Evolutionary conservation across 2,113 vertebrate species (phyloP).

Genomic region (Tyrannus savana): DNA sequence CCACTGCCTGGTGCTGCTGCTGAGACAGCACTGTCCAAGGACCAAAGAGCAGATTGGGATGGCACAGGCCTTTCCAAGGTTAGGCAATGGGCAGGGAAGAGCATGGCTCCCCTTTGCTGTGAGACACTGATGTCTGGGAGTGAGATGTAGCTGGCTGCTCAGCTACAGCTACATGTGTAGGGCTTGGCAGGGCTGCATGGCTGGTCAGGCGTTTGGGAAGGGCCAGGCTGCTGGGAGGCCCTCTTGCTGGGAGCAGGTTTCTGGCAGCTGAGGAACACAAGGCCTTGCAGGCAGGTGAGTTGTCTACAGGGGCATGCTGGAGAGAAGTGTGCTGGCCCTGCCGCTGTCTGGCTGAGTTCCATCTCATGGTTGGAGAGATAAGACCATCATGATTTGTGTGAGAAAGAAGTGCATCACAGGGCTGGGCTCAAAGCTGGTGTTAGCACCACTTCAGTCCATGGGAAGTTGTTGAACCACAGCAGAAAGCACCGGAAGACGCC

Average conservation of each 20-base stretch:
- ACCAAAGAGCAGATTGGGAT: neutral
- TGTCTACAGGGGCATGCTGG: neutral
- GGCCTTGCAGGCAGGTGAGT: neutral
- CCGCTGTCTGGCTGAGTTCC: neutral
- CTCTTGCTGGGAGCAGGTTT: neutral
- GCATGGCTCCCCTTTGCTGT: neutral
- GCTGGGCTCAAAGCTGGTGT: neutral
- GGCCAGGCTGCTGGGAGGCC: neutral
- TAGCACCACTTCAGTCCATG: neutral
- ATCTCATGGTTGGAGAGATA: accelerated
- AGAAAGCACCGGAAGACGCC: neutral
- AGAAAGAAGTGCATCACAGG: neutral
- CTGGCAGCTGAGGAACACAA: neutral
- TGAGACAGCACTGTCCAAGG: neutral
- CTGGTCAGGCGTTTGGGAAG: neutral
- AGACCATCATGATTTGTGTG: neutral
- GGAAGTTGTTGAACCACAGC: neutral
- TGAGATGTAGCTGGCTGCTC: neutral
- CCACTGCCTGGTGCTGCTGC: neutral
- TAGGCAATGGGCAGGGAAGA: neutral
- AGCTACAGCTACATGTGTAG: accelerated
- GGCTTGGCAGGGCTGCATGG: neutral
- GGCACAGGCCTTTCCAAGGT: neutral
- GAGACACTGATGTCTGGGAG: neutral
- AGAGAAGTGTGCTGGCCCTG: neutral